Percentiles rank a stretch among this genome's conserved stretches.
phyloP scores from a whole-genome alignment of 1,140 invertebrate species.

The Wiebesia pumilae region DNA sequence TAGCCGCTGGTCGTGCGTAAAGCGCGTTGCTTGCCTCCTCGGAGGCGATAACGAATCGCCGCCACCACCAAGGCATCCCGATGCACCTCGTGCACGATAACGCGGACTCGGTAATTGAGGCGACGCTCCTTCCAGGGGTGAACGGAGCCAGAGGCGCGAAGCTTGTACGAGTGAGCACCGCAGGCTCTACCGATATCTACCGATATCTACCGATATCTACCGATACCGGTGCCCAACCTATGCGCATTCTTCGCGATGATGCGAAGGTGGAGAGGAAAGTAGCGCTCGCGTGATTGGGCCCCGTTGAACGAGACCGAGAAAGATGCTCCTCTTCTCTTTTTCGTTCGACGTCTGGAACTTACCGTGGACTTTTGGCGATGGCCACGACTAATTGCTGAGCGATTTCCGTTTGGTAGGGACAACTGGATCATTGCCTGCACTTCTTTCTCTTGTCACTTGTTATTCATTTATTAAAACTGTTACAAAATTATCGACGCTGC shows the following conservation, averaged over 20 bases:
- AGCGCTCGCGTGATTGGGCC: slow-evolving; percentile 3
- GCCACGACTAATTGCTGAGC: background rate
- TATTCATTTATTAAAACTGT: background rate
- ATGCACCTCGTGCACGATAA: too few relatives aligned
- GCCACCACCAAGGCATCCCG: background rate
- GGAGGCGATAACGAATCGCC: background rate
- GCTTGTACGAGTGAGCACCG: background rate
- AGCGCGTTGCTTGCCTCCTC: too few relatives aligned
- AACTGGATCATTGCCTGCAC: too few relatives aligned
- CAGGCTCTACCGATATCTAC: too few relatives aligned
- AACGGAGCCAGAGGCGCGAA: background rate
- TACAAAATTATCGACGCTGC: background rate
- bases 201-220: too few relatives aligned
- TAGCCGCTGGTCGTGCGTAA: too few relatives aligned
- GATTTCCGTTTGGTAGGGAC: background rate
- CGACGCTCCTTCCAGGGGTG: background rate
- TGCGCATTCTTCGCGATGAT: slow-evolving; percentile 41
- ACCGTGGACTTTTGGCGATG: background rate
- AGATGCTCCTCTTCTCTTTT: slow-evolving; percentile 17
- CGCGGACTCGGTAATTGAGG: background rate
- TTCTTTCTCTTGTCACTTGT: background rate
- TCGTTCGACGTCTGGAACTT: background rate
- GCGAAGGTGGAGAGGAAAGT: background rate
- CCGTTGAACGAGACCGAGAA: slow-evolving; percentile 24
- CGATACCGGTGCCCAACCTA: slow-evolving; percentile 34